phyloP scores from a whole-genome alignment of 2,113 vertebrate genomes.

The Solea solea region DNA sequence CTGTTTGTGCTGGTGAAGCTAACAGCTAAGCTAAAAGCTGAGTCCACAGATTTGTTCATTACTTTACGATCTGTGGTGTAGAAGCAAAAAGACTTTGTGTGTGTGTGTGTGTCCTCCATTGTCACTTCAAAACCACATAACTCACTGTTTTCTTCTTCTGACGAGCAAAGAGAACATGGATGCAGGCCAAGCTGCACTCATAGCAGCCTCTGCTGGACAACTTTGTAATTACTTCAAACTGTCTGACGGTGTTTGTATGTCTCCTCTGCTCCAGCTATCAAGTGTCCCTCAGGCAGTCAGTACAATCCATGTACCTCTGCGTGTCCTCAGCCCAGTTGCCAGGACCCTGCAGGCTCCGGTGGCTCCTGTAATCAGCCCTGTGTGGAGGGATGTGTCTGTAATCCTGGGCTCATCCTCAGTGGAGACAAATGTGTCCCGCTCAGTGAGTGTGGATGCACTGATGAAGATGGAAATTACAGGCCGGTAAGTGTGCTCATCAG shows the following conservation, averaged over 20 bases:
- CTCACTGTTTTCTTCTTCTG: no score
- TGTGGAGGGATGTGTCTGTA: constrained; percentile 85
- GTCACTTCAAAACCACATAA: no score
- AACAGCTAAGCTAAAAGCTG: no score
- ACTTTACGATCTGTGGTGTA: no score
- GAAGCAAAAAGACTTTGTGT: no score
- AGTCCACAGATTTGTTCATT: no score
- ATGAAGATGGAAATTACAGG: constrained; percentile 80
- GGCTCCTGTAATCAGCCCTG: constrained; percentile 78
- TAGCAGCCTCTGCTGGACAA: no score
- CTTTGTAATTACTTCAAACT: not conserved
- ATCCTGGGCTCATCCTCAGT: constrained; percentile 79
- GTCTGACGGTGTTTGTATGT: not conserved
- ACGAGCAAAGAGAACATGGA: no score
- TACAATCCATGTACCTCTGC: constrained; percentile 80
- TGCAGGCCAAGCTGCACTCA: no score
- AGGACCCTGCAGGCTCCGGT: constrained; percentile 45
- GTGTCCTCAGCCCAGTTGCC: constrained; percentile 83
- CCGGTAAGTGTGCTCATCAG: constrained; percentile 68
- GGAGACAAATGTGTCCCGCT: constrained; percentile 84
- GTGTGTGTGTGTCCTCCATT: no score
- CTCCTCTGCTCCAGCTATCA: constrained; percentile 72
- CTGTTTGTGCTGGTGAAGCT: no score
- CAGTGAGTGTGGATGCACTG: constrained; percentile 84
- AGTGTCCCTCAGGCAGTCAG: constrained; percentile 79